Evolutionary conservation across 2,797 vertebrate species (phyloP).

Genomic region (Hippocampus kuda): DNA sequence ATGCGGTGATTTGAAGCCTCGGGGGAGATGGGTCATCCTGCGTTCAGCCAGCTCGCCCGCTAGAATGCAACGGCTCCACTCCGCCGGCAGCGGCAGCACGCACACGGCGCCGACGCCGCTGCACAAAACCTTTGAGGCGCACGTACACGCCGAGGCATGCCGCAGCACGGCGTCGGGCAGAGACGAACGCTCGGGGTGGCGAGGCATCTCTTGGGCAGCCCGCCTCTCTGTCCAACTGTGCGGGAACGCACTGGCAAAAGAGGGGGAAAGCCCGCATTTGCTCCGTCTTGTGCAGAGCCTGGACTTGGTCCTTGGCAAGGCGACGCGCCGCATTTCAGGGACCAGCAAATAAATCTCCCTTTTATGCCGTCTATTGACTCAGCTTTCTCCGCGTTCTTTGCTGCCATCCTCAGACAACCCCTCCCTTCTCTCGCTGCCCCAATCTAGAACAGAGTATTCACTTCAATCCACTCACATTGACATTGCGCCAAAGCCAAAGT

Average conservation of each 20-base stretch:
- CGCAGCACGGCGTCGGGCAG: slow-evolving; percentile 18
- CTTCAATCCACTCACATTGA: background rate
- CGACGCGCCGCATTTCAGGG: slow-evolving; percentile 17
- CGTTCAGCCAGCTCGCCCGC: slow-evolving; percentile 57
- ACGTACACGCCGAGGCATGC: slow-evolving; percentile 44
- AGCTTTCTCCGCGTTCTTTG: slow-evolving; percentile 16
- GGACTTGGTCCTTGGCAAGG: slow-evolving; percentile 19
- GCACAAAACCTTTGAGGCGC: slow-evolving; percentile 28
- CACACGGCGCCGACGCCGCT: slow-evolving; percentile 4
- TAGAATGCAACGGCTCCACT: slow-evolving; percentile 36
- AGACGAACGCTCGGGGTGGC: slow-evolving; percentile 21
- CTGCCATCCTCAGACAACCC: slow-evolving; percentile 28
- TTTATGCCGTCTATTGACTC: slow-evolving; percentile 30
- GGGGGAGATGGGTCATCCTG: slow-evolving; percentile 66
- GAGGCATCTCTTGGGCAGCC: slow-evolving; percentile 25
- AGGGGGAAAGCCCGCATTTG: background rate
- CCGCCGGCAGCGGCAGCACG: slow-evolving; percentile 24
- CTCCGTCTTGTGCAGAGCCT: slow-evolving; percentile 16
- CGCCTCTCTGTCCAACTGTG: slow-evolving; percentile 27
- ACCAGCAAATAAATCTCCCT: slow-evolving; percentile 21
- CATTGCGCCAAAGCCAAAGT: slow-evolving; percentile 1
- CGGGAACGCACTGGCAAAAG: slow-evolving; percentile 3
- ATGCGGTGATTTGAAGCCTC: slow-evolving; percentile 67
- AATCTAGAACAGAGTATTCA: background rate
- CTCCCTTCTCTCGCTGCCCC: slow-evolving; percentile 30